These are phyloP conservation scores for Phenganax stokvisi DNA, from an alignment of 92 coral and sea anemone genomes.

Conservation along the genomic window DNA sequence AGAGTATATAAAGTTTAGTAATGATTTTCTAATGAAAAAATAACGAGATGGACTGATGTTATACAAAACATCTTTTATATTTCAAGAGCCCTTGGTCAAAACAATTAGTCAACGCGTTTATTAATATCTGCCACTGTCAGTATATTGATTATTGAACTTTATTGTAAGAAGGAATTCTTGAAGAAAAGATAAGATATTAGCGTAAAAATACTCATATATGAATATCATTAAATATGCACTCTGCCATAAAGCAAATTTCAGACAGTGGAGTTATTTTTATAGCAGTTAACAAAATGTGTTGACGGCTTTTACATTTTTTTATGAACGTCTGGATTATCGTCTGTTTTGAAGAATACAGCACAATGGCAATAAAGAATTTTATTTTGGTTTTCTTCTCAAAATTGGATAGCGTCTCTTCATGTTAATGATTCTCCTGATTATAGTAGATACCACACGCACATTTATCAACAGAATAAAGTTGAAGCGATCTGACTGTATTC, in stretches of 20 bases:
- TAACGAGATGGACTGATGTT: background rate
- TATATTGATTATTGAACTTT: background rate
- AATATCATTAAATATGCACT: background rate
- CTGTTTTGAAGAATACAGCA: background rate
- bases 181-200: no score
- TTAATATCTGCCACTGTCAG: background rate
- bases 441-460: conserved; percentile 12
- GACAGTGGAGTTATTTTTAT: background rate
- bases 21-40: conserved; percentile 4
- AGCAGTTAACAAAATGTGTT: background rate
- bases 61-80: background rate
- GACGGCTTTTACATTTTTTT: conserved; percentile 22
- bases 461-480: conserved; percentile 15
- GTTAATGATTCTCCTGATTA: conserved; percentile 16
- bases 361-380: background rate
- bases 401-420: background rate
- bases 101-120: background rate
- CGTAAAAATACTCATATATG: no score
- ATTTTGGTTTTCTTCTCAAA: background rate
- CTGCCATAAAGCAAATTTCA: background rate
- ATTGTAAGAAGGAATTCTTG: background rate
- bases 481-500: background rate
- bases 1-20: background rate
- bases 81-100: conserved; percentile 24
- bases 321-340: conserved; percentile 1